Conservation (phyloP, 2,113 vertebrate genomes). For the Pollachius pollachius region DNA sequence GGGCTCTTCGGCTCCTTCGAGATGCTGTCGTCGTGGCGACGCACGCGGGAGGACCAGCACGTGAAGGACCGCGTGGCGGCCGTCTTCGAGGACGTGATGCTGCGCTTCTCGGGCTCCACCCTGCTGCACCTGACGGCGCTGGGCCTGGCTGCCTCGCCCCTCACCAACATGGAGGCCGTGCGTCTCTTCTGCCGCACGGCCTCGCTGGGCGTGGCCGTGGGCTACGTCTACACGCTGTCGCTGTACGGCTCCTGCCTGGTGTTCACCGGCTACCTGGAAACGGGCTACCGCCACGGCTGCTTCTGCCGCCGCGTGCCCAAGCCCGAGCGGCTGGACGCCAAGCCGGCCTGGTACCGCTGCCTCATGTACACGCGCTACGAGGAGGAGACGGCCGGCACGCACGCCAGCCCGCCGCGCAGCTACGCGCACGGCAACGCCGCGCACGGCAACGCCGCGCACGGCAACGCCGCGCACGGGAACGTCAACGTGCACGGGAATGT, state of each 20-base stretch:
- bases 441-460: background rate
- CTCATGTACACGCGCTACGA: conserved; percentile 95
- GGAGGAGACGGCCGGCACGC: conserved; percentile 74
- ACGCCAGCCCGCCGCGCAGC: conserved; percentile 33
- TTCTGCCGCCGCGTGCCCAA: conserved; percentile 96
- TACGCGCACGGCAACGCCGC: background rate
- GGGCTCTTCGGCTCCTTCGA: conserved; percentile 97
- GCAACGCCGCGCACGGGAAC: too few relatives aligned
- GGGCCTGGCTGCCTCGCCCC: conserved; percentile 95
- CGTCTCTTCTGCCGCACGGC: conserved; percentile 97
- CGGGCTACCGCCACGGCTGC: conserved; percentile 96
- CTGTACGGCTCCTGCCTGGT: conserved; percentile 98
- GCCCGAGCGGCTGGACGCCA: conserved; percentile 89
- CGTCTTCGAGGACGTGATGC: conserved; percentile 96
- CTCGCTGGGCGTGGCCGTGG: conserved; percentile 90
- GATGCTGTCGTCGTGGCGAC: conserved; percentile 97
- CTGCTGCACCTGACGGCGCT: conserved; percentile 96
- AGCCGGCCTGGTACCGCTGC: conserved; percentile 96
- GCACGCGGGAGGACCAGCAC: conserved; percentile 96
- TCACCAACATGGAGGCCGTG: conserved; percentile 99
- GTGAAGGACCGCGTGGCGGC: conserved; percentile 97
- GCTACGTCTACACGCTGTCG: conserved; percentile 96
- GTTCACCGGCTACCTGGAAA: conserved; percentile 98
- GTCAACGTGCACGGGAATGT: too few relatives aligned
- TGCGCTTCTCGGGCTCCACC: conserved; percentile 95